Evolutionary conservation across 2,888 invertebrate genomes (phyloP).

Genomic region (Patella depressa): DNA sequence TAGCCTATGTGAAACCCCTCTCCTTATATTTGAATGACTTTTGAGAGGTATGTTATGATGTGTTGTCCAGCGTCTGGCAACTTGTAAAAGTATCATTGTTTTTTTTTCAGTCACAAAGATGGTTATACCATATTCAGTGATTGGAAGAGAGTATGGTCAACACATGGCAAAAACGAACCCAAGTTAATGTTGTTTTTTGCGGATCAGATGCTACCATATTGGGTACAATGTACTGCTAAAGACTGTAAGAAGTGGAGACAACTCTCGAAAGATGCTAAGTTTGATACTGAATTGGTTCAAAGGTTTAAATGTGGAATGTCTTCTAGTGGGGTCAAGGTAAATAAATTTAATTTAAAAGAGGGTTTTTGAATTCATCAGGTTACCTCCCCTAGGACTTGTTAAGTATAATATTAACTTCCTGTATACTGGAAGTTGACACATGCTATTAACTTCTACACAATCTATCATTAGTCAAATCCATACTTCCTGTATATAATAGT

Average conservation of each 20-base stretch:
- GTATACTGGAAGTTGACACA: too few relatives aligned
- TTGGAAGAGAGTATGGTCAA: conserved; percentile 68
- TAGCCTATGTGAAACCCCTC: too few relatives aligned
- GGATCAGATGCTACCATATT: conserved; percentile 69
- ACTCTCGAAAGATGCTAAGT: conserved; percentile 55
- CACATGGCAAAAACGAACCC: conserved; percentile 63
- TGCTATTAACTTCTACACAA: too few relatives aligned
- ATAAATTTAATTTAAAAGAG: neutral
- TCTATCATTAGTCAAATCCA: too few relatives aligned
- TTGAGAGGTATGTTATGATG: neutral
- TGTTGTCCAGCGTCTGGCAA: too few relatives aligned
- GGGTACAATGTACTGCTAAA: conserved; percentile 67
- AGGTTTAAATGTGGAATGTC: conserved; percentile 60
- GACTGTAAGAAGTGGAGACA: conserved; percentile 71
- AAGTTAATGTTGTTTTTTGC: conserved; percentile 63
- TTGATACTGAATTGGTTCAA: conserved; percentile 50
- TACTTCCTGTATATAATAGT: too few relatives aligned
- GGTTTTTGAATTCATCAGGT: too few relatives aligned
- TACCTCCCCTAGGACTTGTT: too few relatives aligned
- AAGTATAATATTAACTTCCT: too few relatives aligned
- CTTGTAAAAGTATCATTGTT: neutral
- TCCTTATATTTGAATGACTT: too few relatives aligned
- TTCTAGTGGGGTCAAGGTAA: conserved; percentile 41
- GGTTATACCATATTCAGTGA: conserved; percentile 55
- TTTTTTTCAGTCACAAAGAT: conserved; percentile 51